Evolutionary conservation across 2,888 invertebrate genomes (phyloP), one percentile per base, ranked within the genome.

Genomic region (Pegoplata infirma): DNA sequence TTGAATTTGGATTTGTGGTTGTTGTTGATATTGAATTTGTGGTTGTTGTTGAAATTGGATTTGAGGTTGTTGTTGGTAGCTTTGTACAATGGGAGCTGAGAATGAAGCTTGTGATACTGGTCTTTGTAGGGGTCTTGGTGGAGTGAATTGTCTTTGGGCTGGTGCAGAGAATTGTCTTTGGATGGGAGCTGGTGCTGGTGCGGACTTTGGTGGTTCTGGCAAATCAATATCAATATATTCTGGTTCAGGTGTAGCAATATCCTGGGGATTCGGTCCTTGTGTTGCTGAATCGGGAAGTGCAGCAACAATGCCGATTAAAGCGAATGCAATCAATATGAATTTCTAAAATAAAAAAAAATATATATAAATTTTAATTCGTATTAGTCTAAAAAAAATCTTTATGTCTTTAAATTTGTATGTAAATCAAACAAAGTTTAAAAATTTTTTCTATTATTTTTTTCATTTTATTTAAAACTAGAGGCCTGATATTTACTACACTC

Each of bases 211-310:
- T 28, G 85, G 85, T 21, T 86, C 87, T 16, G 85, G 85, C 5
- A 81, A 73, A 80, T 89, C 89, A n/a, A 89, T 87, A 49, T 89
- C 89, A 74, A 89, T 89, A 73, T 89, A 89, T 81, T 89, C 89
- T 49, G 89, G 89, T 76, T 89, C 89, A 1, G 89, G 89, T 71
- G 89, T 89, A 19, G 89, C 89, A 82, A 89, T 89, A 75, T 89
- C 89, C 84, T 89, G 89, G 1, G 89, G 89, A 81, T 89, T 89
- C 56, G 89, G 89, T 64, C 89, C 89, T 78, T 89, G 89, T 19
- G 89, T 89, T 8, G 89, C 89, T 3, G 88, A 89, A 71, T 89
- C 89, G 19, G 84, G 88, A 17, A 87, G 77, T 17, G 84, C 86
- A 40, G 85, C 87, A 40, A 83, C 87, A 74, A 81, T 81, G 77